Conservation (phyloP, 2,113 vertebrate genomes). For the Corythoichthys haematopterus region DNA sequence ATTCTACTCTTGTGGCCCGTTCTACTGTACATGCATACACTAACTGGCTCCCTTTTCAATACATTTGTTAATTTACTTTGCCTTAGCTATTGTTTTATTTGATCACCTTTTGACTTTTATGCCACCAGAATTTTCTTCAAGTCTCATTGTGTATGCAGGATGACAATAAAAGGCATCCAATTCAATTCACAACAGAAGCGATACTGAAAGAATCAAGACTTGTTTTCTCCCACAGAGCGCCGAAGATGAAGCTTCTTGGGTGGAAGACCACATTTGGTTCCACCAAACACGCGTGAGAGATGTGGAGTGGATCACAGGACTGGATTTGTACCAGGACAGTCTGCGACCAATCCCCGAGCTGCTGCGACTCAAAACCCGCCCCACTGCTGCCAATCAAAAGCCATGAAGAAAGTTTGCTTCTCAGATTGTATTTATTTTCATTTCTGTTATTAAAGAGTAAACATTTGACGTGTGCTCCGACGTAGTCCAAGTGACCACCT, state of each 20-base stretch:
- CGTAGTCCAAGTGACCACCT: no score
- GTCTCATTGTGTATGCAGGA: no score
- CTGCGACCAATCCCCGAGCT: constrained; percentile 63
- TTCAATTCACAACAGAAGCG: no score
- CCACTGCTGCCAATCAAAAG: constrained; percentile 62
- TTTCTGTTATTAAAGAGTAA: neutral
- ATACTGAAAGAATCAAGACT: no score
- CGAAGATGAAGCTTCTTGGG: constrained; percentile 55
- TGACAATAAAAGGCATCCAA: no score
- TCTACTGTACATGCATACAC: no score
- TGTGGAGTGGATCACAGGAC: constrained; percentile 71
- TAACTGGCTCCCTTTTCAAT: no score
- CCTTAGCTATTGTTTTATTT: no score
- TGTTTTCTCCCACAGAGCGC: constrained; percentile 42
- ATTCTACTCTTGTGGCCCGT: no score
- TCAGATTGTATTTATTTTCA: neutral
- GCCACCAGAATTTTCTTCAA: no score
- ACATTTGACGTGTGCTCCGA: neutral
- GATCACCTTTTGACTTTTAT: no score
- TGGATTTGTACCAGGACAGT: constrained; percentile 71
- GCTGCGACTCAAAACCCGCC: constrained; percentile 69
- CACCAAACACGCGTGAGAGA: constrained; percentile 71
- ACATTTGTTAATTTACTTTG: no score
- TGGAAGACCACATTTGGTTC: constrained; percentile 74
- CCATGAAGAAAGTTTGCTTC: constrained; percentile 4